Base-by-base conservation (phyloP, 2,797 vertebrate genomes). In the Sebastiscus tertius region DNA sequence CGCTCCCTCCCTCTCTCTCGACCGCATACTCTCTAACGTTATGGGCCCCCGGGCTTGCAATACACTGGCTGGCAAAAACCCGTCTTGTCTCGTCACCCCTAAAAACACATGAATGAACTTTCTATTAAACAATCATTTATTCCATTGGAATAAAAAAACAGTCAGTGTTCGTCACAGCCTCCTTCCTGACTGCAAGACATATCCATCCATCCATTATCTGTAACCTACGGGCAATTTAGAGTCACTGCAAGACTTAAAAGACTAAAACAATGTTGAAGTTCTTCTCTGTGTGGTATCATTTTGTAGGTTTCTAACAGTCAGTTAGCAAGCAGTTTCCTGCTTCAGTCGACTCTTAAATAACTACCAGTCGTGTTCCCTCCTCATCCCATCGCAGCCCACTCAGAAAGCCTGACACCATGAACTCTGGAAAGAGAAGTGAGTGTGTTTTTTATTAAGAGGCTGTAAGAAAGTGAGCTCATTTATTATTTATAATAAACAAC, bases 401-500 rank as follows among this genome's bases (percentile, higher is more conserved):
- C 39, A 65, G 71, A 84, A 74, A 70, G 68, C 54, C 78, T 82
- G 75, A 88, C 83, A 84, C 72, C 42, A 26, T 83, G 76, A 90
- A 87, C 84, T 79, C 20, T 62, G 34, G 72, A 82, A 75, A 75
- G 72, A 79, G 61, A 52, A 54, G 24, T 11, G 18, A 67, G 58
- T 12, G 24, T 31, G 29, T 71, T 66, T 86, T 86, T 86, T 88
- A 80, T 88, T 82, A 75, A 83, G 67, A 87, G 75, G 61, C 77
- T 85, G 75, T 85, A 77, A 70, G 75, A 89, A 86, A 82, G 83
- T 79, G 80, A 87, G 33, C 62, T 80, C 77, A 93, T 94, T 83
- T 88, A 93, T 94, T 93, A 92, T 95, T 94, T 90, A 95, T 70
- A 61, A 75, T 83, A 75, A 87, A 85, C 72, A 75, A 77, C 81